Conservation (phyloP, 2,888 invertebrate genomes). For the Acanthococcus lagerstroemiae region DNA sequence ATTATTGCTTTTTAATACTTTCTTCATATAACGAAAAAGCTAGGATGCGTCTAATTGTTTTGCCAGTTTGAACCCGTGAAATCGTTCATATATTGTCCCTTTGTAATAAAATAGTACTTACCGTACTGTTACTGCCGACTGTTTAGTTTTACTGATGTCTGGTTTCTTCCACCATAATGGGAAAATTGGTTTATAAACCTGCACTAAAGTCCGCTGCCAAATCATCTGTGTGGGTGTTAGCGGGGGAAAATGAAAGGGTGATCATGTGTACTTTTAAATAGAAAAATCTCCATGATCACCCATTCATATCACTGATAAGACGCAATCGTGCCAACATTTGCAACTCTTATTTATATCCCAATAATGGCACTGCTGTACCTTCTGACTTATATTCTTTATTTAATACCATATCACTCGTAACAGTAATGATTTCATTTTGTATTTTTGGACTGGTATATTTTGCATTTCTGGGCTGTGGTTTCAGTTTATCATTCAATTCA, state of each 20-base stretch:
- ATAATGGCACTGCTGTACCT: no score
- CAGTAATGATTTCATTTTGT: neutral
- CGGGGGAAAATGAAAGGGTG: no score
- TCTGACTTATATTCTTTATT: no score
- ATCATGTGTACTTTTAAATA: no score
- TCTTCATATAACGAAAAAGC: neutral
- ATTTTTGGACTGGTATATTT: neutral
- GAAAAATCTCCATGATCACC: no score
- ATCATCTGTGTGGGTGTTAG: no score
- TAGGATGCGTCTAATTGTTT: neutral
- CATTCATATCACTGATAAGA: no score
- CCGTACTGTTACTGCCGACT: neutral
- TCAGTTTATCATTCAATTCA: neutral
- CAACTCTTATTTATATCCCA: no score
- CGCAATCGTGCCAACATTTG: no score
- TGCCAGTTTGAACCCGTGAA: neutral
- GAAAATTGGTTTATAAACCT: no score
- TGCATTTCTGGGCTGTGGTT: neutral
- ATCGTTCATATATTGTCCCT: neutral
- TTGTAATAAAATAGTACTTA: neutral
- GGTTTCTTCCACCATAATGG: no score
- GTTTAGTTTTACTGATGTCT: neutral
- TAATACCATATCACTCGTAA: neutral
- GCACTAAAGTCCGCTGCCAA: no score
- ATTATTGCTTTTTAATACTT: slow-evolving; percentile 1